Percentiles rank a stretch among this genome's conserved stretches.
Conservation (phyloP, 2,888 invertebrate species). For the Eilema depressum region DNA sequence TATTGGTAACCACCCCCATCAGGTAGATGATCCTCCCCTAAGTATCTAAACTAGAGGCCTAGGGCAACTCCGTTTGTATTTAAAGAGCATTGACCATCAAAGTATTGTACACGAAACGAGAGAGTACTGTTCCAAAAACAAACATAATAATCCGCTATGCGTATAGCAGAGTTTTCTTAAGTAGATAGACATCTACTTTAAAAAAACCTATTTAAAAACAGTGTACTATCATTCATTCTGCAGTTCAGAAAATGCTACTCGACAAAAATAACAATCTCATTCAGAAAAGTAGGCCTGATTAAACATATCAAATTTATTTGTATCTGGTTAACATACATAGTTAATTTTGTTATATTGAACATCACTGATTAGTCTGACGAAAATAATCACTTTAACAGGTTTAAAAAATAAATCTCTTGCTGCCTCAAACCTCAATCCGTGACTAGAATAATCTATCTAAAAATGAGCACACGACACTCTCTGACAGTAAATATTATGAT, state of each 20-base stretch:
- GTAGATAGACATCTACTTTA: neutral
- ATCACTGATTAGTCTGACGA: constrained; percentile 22
- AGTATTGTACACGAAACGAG: too few relatives aligned
- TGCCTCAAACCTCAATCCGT: constrained; percentile 57
- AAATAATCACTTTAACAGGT: constrained; percentile 32
- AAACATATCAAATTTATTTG: neutral
- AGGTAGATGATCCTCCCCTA: too few relatives aligned
- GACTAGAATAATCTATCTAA: constrained; percentile 76
- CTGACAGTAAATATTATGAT: constrained; percentile 84
- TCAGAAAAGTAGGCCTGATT: neutral
- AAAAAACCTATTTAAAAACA: neutral
- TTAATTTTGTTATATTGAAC: neutral
- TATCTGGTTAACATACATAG: neutral
- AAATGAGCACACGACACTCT: constrained; percentile 72
- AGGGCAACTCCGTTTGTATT: too few relatives aligned
- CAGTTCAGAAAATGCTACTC: neutral
- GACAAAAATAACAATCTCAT: constrained; percentile 4
- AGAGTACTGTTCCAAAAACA: too few relatives aligned
- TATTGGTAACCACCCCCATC: too few relatives aligned
- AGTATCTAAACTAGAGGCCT: too few relatives aligned
- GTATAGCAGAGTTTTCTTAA: too few relatives aligned
- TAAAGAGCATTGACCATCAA: too few relatives aligned
- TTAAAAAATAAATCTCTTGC: constrained; percentile 43
- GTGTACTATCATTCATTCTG: neutral
- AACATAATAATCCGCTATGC: too few relatives aligned